Evolutionary conservation across 64 coral and sea anemone genomes (phyloP), one percentile per base, ranked within the genome.

Genomic region (Dendrophyllia cribrosa): DNA sequence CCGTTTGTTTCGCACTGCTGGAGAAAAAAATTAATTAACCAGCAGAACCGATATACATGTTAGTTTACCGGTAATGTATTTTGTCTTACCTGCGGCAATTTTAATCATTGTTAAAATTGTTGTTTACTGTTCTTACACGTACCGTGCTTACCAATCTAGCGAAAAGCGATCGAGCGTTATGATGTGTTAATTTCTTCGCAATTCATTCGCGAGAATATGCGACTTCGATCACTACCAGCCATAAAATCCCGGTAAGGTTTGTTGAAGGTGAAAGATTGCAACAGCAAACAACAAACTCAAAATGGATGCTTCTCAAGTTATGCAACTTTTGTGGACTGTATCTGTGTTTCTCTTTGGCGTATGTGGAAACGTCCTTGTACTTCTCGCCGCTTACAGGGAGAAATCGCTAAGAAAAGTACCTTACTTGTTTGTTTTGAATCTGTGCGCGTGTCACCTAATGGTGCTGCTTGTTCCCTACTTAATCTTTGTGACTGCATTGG

Each of bases 281-380:
- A 75, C 46, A 9, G 14, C 48, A n/a, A 50, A 45, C 14, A 25
- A 22, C 20, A 4, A 11, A 19, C 17, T 44, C 34, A 45, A 76
- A 20, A 76, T 76, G 74, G 74, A 52, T 51, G 45, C 7, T 15
- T 51, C 20, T 12, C 74, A 76, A 20, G 48, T 76, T 51, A n/a
- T 76, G 2, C 74, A 51, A 11, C 73, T 76, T 50, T 76, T 13
- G 45, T 50, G 51, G 10, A 51, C 46, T 47, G 47, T 16, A 17
- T 52, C 15, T 76, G 74, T 76, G 48, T n/a, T 76, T 51, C 45
- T 76, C 19, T n/a, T 76, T 52, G 71, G 74, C 19, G 74, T 76
- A 4, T n/a, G 74, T 51, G 74, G 74, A 17, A 76, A 76, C 10
- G 0, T 45, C 6, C 47, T 53, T 51, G 48, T 76, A n/a, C 74